phyloP scores from a whole-genome alignment of 1,140 invertebrate species.

The Nephotettix cincticeps region DNA sequence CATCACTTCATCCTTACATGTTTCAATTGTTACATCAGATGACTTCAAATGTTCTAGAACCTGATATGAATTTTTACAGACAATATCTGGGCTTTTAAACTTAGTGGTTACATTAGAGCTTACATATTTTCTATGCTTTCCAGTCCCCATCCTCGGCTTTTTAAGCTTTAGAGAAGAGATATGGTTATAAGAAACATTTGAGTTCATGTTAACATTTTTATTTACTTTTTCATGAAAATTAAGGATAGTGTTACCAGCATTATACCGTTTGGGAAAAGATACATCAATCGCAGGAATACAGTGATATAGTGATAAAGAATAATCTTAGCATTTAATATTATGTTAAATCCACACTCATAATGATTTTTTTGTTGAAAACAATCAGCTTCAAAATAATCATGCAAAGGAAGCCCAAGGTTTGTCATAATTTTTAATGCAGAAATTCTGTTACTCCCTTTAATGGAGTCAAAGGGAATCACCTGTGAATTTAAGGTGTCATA shows the following conservation, averaged over 20 bases:
- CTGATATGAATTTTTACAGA: too few relatives aligned
- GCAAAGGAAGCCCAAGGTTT: neutral
- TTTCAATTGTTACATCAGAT: neutral
- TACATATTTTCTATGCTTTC: neutral
- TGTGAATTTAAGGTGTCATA: neutral
- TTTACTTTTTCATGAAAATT: neutral
- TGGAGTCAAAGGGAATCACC: too few relatives aligned
- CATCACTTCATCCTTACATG: too few relatives aligned
- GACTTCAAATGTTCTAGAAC: neutral
- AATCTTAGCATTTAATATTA: neutral
- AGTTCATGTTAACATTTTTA: too few relatives aligned
- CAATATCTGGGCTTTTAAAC: too few relatives aligned
- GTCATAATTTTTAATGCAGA: neutral
- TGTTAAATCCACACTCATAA: neutral
- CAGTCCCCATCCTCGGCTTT: too few relatives aligned
- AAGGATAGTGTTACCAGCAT: neutral
- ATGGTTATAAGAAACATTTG: too few relatives aligned
- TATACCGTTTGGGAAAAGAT: neutral
- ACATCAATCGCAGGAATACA: neutral
- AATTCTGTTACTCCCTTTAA: too few relatives aligned
- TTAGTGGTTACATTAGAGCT: too few relatives aligned
- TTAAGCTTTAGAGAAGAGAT: too few relatives aligned
- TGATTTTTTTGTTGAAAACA: neutral
- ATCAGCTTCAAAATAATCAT: neutral
- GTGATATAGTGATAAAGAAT: neutral